Base-by-base conservation (phyloP, 2,797 vertebrate species). In the Atherinosoma microstoma region DNA sequence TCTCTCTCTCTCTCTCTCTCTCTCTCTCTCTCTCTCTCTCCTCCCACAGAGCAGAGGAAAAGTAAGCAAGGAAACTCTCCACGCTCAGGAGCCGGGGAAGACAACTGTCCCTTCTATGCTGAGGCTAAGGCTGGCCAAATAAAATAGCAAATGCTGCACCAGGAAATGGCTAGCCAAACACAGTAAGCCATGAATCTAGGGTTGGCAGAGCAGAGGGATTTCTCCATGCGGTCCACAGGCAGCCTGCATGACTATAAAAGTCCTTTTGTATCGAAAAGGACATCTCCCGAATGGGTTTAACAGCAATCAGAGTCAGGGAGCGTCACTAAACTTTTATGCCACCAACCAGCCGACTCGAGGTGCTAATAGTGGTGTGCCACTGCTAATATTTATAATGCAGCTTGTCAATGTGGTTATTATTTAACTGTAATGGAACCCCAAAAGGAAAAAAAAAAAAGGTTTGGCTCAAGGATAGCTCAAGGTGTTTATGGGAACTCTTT, bases 111-210 rank as follows among this genome's bases (percentile, higher is more conserved):
- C 93, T 93, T 49, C 96, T 97, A 95, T 98, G 90, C 93, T 92
- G 79, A 63, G 87, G 85, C 83, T 77, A 58, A 67, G 42, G 71
- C 84, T 54, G 76, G 96, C 97, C 97, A 99, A 99, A 94, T 95
- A 95, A 97, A 99, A 99, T 93, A 98, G 85, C 88, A 54, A 78
- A 76, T 82, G 91, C 94, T 95, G 94, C 94, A 94, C 87, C 91
- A 96, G 96, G 96, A 98, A 97, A 96, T 89, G 92, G 94, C 93
- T 93, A 89, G 93, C 93, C 93, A 96, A 97, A 97, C 96, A 97
- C 92, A 94, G 91, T 92, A 85, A 66, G 93, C 92, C 94, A 95
- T 95, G 96, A 96, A 96, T 96, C 94, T 92, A 76, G 85, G 84
- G 77, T 87, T 85, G 94, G 93, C 95, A 95, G 94, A 92, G 95